These are phyloP conservation scores for Lycia hirtaria DNA, from an alignment of 2,888 invertebrate genomes.

Conservation along the genomic window DNA sequence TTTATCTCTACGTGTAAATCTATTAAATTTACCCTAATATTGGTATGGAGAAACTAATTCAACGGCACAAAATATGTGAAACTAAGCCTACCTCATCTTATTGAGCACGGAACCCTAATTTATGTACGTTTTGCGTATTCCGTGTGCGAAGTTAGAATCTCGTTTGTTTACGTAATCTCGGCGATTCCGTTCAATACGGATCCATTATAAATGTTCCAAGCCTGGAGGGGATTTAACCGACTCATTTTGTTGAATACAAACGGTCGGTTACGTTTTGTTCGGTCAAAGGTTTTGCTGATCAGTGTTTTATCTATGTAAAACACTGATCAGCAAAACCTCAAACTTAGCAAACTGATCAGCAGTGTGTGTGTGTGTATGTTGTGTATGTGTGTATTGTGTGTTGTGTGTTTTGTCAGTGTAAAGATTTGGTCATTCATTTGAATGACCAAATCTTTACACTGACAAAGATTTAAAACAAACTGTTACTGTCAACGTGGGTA, in stretches of 20 bases:
- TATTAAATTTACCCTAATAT: conserved; percentile 1
- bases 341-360: no score
- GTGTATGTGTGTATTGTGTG: no score
- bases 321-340: no score
- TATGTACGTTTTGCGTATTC: conserved; percentile 25
- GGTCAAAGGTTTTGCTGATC: conserved; percentile 2
- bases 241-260: conserved; percentile 18
- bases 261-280: conserved; percentile 10
- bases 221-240: conserved; percentile 32
- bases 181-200: conserved; percentile 41
- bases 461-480: no score
- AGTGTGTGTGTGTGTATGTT: no score
- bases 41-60: neutral
- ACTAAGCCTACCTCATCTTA: conserved; percentile 8
- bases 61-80: neutral
- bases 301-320: conserved; percentile 2
- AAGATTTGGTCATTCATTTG: no score
- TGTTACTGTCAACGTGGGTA: no score
- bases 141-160: conserved; percentile 18
- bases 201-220: conserved; percentile 41
- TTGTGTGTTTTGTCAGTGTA: no score
- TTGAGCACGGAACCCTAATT: conserved; percentile 14
- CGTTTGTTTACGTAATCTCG: conserved; percentile 41
- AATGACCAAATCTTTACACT: no score
- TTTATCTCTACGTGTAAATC: neutral